phyloP scores from a whole-genome alignment of 2,888 invertebrate genomes.

The Aphidoletes aphidimyza region DNA sequence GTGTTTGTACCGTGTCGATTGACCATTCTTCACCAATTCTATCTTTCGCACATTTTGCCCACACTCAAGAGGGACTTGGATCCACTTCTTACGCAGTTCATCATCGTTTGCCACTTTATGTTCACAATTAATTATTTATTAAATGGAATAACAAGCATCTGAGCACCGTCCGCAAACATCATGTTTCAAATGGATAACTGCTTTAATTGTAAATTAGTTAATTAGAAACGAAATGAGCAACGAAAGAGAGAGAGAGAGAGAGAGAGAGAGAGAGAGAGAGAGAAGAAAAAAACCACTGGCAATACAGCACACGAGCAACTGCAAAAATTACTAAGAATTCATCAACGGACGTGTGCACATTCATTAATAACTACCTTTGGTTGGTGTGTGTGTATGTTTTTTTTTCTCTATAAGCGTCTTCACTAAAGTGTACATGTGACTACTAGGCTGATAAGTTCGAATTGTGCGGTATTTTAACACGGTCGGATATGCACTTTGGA shows the following conservation, averaged over 20 bases:
- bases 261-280: too few relatives aligned
- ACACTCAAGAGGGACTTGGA: not conserved
- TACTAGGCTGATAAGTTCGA: not conserved
- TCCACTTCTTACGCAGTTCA: not conserved
- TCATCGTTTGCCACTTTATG: conserved; percentile 22
- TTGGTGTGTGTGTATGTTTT: too few relatives aligned
- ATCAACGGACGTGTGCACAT: conserved; percentile 53
- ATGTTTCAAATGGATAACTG: conserved; percentile 47
- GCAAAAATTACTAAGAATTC: conserved; percentile 24
- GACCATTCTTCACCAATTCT: not conserved
- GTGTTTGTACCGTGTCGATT: not conserved
- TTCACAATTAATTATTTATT: conserved; percentile 52
- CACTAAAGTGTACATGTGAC: not conserved
- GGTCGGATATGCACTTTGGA: conserved; percentile 4
- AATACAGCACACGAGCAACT: not conserved
- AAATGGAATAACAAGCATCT: conserved; percentile 41
- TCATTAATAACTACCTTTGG: not conserved
- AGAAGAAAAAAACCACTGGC: not conserved
- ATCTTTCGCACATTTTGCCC: not conserved
- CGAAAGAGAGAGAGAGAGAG: too few relatives aligned
- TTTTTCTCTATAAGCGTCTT: not conserved
- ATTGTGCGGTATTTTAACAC: conserved; percentile 31
- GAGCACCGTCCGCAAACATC: conserved; percentile 31
- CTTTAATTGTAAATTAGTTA: conserved; percentile 54
- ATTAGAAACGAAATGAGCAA: conserved; percentile 51